Evolutionary conservation across 92 coral and sea anemone species (phyloP), one percentile per base, ranked within the genome.

Genomic region (Siderastrea radians): DNA sequence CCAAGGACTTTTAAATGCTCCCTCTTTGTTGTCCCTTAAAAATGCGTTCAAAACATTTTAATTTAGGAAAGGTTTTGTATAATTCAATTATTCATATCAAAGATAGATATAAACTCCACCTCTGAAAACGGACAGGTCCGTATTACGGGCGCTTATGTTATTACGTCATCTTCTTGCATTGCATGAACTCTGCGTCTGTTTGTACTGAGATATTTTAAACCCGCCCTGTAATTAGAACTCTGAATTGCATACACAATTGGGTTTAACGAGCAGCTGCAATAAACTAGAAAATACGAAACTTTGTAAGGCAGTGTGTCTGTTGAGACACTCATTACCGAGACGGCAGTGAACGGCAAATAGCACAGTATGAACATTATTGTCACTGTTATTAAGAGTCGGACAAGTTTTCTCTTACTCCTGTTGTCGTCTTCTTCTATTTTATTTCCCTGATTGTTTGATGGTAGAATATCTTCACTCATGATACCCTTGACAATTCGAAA

Each of bases 191-290:
- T 45, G n/a, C 55, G 82, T 47, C 82, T 77, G 45, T 14, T 59
- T 14, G 54, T 45, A 60, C 68, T 16, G 3, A 77, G 45, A 60
- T 45, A 4, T 43, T 17, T 46, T 26, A 77, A 9, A 48, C 82
- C 96, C 14, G 72, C 80, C 52, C 92, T 83, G 79, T 89, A 94
- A 73, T 94, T 94, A 10, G 92, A 71, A 64, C 97, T 94, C 68
- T 94, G 93, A 86, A 84, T 51, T 10, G 95, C 88, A 77, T 94
- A 94, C 26, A 94, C 79, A 13, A 94, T 43, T 0, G 91, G 93
- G 71, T 94, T 94, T 4, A 92, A 58, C 43, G 93, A 85, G 9
- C 93, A 93, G 68, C 92, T 91, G 19, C 86, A 84, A 46, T 92
- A 90, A 43, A 94, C 89, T 14, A 94, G 66, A 46, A 94, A 88